Base-by-base conservation (phyloP, 2,113 vertebrate species). In the Onychorhynchus coronatus region DNA sequence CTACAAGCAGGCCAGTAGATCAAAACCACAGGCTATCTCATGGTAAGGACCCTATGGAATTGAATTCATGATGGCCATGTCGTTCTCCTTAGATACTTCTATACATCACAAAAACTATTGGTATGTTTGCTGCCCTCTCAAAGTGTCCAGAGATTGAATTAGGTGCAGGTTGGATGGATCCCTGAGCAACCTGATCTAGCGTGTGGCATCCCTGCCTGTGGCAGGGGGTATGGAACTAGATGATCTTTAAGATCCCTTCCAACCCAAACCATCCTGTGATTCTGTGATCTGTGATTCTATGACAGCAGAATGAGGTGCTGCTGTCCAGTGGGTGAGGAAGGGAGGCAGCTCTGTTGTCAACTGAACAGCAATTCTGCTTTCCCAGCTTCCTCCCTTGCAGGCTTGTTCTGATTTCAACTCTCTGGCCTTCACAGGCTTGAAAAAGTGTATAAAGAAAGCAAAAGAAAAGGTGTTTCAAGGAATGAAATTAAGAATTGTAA, bases 401-500 rank as follows among this genome's bases (percentile, higher is more conserved):
- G 21, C 49, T 91, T 94, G 61, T 66, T 95, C 88, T 84, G 72
- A 74, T 78, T 95, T 77, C 59, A 87, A 24, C 76, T 90, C 67
- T 25, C 58, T 52, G 86, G 88, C 74, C 82, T 91, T 94, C 93
- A 28, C 23, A 39, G 61, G 27, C 85, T 91, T 52, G 71, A 63
- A 82, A 92, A 90, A 71, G 71, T 33, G n/a, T 65, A 68, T 88
- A 87, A 91, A 93, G 62, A 31, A 78, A 79, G 79, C 21, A 19
- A 72, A 94, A 95, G 83, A 95, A 94, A 96, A 95, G 93, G 66
- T 93, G 93, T 92, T 95, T 96, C 66, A 91, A 94, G 93, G 96
- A 95, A 81, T 55, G 66, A 97, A 95, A 94, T 96, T 78, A 96
- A 83, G 95, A 88, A 94, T 93, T 96, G 91, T 96, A 96, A 97